A percentile compares a stretch with the other conserved stretches of the same genome.
phyloP scores from a whole-genome alignment of 2,797 vertebrate genomes.

The Lindbergichthys nudifrons region DNA sequence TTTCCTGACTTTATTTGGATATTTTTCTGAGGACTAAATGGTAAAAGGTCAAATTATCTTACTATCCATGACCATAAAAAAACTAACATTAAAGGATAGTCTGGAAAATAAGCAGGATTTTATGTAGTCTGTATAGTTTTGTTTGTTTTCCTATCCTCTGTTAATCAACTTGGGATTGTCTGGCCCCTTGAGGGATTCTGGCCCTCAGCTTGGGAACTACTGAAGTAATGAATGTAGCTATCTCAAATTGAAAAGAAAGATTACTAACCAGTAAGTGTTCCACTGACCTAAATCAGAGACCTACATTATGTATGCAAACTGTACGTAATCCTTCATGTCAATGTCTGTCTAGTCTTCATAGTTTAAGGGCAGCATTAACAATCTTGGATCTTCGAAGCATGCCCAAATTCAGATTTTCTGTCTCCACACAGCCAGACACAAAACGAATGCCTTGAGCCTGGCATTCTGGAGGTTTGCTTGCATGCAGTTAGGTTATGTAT shows the following conservation, averaged over 20 bases:
- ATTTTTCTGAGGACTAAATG: not conserved
- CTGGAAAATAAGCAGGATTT: not conserved
- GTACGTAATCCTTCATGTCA: conserved; percentile 42
- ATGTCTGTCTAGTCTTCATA: conserved; percentile 39
- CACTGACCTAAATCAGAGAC: not conserved
- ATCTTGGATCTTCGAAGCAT: conserved; percentile 42
- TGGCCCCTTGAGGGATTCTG: not conserved
- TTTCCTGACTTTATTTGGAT: not conserved
- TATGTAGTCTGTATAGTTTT: not conserved
- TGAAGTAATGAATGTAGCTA: conserved; percentile 6
- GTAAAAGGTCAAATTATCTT: not conserved
- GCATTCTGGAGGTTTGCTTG: conserved; percentile 30
- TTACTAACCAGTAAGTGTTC: not conserved
- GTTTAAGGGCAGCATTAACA: conserved; percentile 33
- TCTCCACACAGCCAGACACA: conserved; percentile 38
- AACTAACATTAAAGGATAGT: not conserved
- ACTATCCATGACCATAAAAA: not conserved
- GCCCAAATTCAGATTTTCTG: conserved; percentile 50
- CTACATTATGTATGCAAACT: conserved; percentile 29
- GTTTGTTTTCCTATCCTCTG: not conserved
- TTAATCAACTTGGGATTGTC: not conserved
- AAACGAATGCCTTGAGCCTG: conserved; percentile 24
- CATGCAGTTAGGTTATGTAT: conserved; percentile 37
- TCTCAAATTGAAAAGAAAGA: conserved; percentile 15
- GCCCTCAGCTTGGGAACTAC: conserved; percentile 10